Evolutionary conservation across 1,140 invertebrate species (phyloP), one percentile per base, ranked within the genome.

Genomic region (Halyomorpha halys): DNA sequence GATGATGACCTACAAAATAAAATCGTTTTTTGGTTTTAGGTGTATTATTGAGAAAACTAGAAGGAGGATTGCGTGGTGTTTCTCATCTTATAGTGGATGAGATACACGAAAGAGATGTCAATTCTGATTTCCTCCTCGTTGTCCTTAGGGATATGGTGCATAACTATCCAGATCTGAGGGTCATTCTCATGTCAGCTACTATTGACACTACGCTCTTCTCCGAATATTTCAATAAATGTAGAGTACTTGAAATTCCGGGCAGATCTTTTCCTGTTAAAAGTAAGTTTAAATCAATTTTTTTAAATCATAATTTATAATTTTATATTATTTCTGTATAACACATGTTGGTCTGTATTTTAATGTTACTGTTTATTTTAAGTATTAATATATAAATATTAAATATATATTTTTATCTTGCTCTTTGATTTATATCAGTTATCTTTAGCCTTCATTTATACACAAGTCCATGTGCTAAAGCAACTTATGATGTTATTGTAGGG

Each of bases 171-270:
- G 90, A 96, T 71, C 73, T 98, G 15, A 81, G 91, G 64, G 82
- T 99, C 6, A 92, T 99, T 70, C 80, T 98, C 21, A 98, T 99
- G 95, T 97, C 94, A 8, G 96, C 97, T 5, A 97, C 96, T 0
- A 91, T 98, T 63, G 93, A 97, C 71, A 93, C 90, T 0, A 83
- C 87, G 0, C 78, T 96, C 0, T 98, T 99, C 74, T 83, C 86
- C 3, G 78, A 85, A 14, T 98, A 98, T 75, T 98, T 98, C 75
- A 88, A 88, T 63, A 80, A 87, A 65, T 94, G 92, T 75, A 91
- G 90, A 0, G 84, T 91, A 0, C 73, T 82, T 18, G 84, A 87
- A 78, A 84, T 93, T 2, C 82, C 84, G 1, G 91, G 91, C 0
- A 78, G 87, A 49, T 80, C 89, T 2, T 90, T 80, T 73, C 89